Evolutionary conservation across 2,797 vertebrate species (phyloP).

Genomic region (Lycodopsis pacificus): DNA sequence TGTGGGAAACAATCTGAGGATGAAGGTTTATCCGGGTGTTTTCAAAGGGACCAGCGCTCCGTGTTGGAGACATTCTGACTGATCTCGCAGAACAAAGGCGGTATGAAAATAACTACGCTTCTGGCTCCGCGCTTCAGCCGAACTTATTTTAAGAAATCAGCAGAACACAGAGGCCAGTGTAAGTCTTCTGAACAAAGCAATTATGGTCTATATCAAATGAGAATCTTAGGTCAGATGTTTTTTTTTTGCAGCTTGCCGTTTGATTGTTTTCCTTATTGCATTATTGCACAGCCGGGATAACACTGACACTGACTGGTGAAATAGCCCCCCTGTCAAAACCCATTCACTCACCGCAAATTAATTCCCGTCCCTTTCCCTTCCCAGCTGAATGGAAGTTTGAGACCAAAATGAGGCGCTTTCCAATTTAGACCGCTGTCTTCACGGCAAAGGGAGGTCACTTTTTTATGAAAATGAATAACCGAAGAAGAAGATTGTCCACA

Average conservation of each 20-base stretch:
- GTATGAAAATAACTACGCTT: constrained; percentile 65
- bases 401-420: constrained; percentile 61
- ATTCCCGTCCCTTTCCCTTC: constrained; percentile 53
- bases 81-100: constrained; percentile 74
- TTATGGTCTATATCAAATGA: constrained; percentile 65
- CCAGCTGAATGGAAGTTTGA: constrained; percentile 63
- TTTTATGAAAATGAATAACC: constrained; percentile 59
- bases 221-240: constrained; percentile 71
- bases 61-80: constrained; percentile 66
- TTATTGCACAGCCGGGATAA: constrained; percentile 54
- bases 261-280: constrained; percentile 73
- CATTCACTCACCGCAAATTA: constrained; percentile 72
- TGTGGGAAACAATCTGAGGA: constrained; percentile 54
- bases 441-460: constrained; percentile 48
- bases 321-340: constrained; percentile 66
- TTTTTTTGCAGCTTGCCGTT: constrained; percentile 23
- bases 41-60: constrained; percentile 65
- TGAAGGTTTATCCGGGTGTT: constrained; percentile 63
- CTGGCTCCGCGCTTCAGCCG: constrained; percentile 44
- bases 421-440: constrained; percentile 58
- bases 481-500: constrained; percentile 43
- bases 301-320: constrained; percentile 69
- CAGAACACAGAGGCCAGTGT: constrained; percentile 61
- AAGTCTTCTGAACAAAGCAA: constrained; percentile 50
- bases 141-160: constrained; percentile 74